Conservation (phyloP, 1,140 invertebrate species). For the Tetramorium parvispinum region DNA sequence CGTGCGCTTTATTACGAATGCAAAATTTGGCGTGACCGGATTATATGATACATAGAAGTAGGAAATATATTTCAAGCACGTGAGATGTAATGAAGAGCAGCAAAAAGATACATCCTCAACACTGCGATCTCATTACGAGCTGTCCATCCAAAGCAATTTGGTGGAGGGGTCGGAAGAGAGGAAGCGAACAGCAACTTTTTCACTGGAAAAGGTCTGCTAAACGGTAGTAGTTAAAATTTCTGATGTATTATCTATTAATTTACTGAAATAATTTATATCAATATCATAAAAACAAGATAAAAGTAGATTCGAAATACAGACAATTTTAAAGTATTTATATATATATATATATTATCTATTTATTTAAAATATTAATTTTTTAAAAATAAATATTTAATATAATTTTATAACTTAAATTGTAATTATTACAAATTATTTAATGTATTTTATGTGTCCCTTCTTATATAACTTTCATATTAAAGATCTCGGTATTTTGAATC, state of each 20-base stretch:
- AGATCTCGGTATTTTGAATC: not conserved
- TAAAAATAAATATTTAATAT: not conserved
- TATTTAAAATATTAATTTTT: not conserved
- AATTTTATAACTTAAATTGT: not conserved
- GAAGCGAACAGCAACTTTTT: not conserved
- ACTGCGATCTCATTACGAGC: slow-evolving; percentile 44
- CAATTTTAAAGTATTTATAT: not conserved
- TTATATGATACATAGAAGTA: slow-evolving; percentile 34
- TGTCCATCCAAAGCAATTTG: slow-evolving; percentile 12
- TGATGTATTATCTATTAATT: not conserved
- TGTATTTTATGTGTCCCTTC: not conserved
- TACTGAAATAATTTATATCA: not conserved
- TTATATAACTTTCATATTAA: not conserved
- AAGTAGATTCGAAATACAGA: not conserved
- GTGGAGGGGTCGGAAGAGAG: too few relatives aligned
- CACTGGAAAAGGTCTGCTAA: slow-evolving; percentile 16
- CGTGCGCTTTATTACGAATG: slow-evolving; percentile 16
- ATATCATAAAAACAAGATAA: not conserved
- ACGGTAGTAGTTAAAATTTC: slow-evolving; percentile 28
- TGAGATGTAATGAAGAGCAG: slow-evolving; percentile 41
- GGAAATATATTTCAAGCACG: slow-evolving; percentile 35
- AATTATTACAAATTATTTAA: not conserved
- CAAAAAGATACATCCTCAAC: slow-evolving; percentile 43
- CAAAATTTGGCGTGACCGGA: slow-evolving; percentile 20
- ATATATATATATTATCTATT: not conserved